phyloP scores from a whole-genome alignment of 1,140 invertebrate species.

The Paraescarpia echinospica region DNA sequence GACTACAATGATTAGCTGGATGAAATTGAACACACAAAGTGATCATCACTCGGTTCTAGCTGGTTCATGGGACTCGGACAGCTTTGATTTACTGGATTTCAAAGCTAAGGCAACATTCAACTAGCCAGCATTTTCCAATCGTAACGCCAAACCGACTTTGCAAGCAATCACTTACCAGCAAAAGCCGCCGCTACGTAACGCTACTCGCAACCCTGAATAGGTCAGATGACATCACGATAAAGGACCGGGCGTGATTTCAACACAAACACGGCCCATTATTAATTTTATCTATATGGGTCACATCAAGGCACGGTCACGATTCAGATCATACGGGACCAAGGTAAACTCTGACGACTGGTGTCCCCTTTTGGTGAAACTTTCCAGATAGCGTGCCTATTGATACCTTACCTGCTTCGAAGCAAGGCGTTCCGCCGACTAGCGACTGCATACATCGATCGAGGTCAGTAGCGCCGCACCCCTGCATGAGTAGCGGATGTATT shows the following conservation, averaged over 20 bases:
- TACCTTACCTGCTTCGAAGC: neutral
- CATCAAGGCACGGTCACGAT: neutral
- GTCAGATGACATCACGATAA: neutral
- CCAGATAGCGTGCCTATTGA: neutral
- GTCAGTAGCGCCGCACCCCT: neutral
- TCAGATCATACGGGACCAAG: neutral
- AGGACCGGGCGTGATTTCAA: neutral
- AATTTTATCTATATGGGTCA: neutral
- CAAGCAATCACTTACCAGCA: neutral
- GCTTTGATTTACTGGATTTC: no score
- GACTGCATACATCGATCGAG: neutral
- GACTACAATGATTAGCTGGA: neutral
- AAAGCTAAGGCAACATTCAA: neutral
- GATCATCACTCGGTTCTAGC: neutral
- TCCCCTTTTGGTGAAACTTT: neutral
- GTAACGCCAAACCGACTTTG: neutral
- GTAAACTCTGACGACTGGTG: neutral
- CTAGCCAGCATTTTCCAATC: neutral
- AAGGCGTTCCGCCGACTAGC: neutral
- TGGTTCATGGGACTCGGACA: neutral
- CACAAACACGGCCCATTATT: neutral
- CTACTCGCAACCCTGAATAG: neutral
- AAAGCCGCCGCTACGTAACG: neutral
- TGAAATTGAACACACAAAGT: neutral
- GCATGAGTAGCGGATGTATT: neutral